Conservation (phyloP, 2,113 vertebrate species). For the Phalacrocorax brasilianus region DNA sequence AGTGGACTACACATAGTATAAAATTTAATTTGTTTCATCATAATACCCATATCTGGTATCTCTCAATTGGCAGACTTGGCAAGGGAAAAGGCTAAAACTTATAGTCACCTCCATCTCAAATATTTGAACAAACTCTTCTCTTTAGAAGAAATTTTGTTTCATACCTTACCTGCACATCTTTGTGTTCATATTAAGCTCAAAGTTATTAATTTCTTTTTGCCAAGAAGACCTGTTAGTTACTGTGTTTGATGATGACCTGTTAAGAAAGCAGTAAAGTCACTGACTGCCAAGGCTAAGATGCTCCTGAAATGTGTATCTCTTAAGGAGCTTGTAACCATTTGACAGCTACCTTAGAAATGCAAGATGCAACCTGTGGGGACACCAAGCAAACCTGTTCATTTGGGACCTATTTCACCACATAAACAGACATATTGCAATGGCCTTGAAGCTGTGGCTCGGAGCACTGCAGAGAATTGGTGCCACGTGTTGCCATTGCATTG, state of each 20-base stretch:
- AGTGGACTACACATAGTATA: background rate
- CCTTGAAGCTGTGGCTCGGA: background rate
- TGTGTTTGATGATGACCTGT: background rate
- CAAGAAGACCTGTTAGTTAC: background rate
- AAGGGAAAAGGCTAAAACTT: background rate
- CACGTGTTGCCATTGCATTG: background rate
- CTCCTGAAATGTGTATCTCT: conserved; percentile 16
- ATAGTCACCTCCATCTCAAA: background rate
- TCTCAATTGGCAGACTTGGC: background rate
- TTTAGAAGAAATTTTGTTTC: background rate
- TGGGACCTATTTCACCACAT: background rate
- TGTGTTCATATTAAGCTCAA: background rate
- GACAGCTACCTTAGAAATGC: background rate
- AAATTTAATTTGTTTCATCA: background rate
- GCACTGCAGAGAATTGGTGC: background rate
- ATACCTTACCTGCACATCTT: background rate
- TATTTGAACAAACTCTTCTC: background rate
- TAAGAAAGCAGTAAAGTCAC: conserved; percentile 13
- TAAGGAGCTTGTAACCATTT: background rate
- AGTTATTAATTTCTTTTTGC: background rate
- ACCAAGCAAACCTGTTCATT: background rate
- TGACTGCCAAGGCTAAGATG: conserved; percentile 30
- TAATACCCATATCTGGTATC: background rate
- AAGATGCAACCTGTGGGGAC: background rate
- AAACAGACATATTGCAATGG: background rate